Evolutionary conservation across 2,888 invertebrate genomes (phyloP).

Genomic region (Dolichomitus sp.): DNA sequence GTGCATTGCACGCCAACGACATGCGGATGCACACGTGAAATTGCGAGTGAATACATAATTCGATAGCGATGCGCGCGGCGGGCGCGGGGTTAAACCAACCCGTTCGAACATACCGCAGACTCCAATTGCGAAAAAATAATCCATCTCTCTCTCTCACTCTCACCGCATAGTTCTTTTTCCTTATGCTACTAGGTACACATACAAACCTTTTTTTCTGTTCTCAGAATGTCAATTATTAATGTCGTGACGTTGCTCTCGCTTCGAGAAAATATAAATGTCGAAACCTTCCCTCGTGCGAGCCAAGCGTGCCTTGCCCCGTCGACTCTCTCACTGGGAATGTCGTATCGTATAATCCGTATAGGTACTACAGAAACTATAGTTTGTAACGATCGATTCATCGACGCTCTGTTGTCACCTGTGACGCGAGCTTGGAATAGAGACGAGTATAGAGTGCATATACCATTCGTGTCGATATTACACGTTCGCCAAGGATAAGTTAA

Average conservation of each 20-base stretch:
- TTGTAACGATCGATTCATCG: slow-evolving; percentile 59
- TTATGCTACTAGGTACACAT: slow-evolving; percentile 46
- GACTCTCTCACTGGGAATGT: slow-evolving; percentile 46
- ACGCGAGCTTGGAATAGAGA: slow-evolving; percentile 29
- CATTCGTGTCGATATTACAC: slow-evolving; percentile 52
- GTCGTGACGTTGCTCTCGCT: slow-evolving; percentile 57
- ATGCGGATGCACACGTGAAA: slow-evolving; percentile 67
- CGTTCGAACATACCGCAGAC: slow-evolving; percentile 63
- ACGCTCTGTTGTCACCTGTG: slow-evolving; percentile 53
- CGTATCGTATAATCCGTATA: slow-evolving; percentile 35
- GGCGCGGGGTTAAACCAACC: slow-evolving; percentile 53
- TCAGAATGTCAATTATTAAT: slow-evolving; percentile 67
- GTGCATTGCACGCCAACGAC: slow-evolving; percentile 59
- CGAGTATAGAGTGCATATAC: slow-evolving; percentile 45
- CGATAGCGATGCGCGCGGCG: slow-evolving; percentile 56
- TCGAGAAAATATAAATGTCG: slow-evolving; percentile 67
- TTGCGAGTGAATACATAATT: slow-evolving; percentile 70
- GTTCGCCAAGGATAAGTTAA: slow-evolving; percentile 37
- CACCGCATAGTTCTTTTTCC: slow-evolving; percentile 9
- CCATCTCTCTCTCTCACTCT: slow-evolving; percentile 54
- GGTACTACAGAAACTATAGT: slow-evolving; percentile 37
- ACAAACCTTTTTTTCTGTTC: slow-evolving; percentile 32
- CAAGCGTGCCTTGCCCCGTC: slow-evolving; percentile 32
- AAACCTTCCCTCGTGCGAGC: slow-evolving; percentile 66
- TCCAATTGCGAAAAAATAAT: slow-evolving; percentile 62